These are phyloP conservation scores for Drosophila austrosaltans DNA, from an alignment of 2,888 invertebrate species.

Conservation along the genomic window DNA sequence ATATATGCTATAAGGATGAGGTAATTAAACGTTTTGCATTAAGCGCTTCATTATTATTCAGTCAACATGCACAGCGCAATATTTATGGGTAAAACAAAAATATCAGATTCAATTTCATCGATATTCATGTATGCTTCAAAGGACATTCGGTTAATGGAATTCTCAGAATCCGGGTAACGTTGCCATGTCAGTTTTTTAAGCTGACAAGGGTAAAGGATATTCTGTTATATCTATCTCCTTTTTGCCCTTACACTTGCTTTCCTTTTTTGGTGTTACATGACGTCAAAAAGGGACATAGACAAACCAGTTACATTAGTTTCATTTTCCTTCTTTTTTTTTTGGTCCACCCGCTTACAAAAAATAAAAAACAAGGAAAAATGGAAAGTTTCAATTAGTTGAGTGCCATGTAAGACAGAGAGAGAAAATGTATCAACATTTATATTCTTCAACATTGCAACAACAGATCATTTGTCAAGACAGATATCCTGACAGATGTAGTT, in stretches of 20 bases:
- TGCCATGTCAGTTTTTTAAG: slow-evolving; percentile 8
- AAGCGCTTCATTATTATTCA: slow-evolving; percentile 9
- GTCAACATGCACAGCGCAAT: neutral
- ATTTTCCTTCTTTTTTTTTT: neutral
- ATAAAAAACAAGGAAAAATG: slow-evolving; percentile 23
- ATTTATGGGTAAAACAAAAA: neutral
- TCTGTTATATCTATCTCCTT: neutral
- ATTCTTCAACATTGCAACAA: neutral
- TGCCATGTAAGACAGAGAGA: slow-evolving; percentile 42
- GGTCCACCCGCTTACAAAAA: slow-evolving; percentile 11
- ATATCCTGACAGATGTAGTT: too few species aligned
- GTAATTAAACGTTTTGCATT: slow-evolving; percentile 10
- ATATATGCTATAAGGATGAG: neutral
- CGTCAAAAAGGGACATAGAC: slow-evolving; percentile 40
- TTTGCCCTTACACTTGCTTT: neutral
- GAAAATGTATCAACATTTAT: neutral
- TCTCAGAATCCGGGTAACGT: slow-evolving; percentile 6
- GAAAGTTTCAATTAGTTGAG: slow-evolving; percentile 62
- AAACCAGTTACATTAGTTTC: slow-evolving; percentile 18
- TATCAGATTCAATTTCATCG: slow-evolving; percentile 5
- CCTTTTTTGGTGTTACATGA: slow-evolving; percentile 7
- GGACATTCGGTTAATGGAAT: slow-evolving; percentile 10
- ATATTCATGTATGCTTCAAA: slow-evolving; percentile 4
- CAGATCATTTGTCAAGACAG: neutral
- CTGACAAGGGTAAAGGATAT: slow-evolving; percentile 12